These are phyloP conservation scores for Apamea crenata DNA, from an alignment of 2,888 invertebrate species.

Conservation along the genomic window DNA sequence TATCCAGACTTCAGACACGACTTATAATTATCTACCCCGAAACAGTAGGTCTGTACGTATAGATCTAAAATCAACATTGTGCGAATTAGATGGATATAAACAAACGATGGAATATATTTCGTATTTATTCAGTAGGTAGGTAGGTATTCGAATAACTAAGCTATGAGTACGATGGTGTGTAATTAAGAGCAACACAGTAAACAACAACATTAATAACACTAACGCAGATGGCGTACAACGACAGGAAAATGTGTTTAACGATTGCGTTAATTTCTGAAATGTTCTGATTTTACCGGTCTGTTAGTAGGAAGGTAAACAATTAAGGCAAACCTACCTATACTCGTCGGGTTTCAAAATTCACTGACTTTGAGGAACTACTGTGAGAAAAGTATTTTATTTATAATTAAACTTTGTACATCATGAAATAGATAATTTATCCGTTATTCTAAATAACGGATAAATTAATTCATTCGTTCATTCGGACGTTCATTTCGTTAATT, in stretches of 20 bases:
- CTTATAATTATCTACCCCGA: background rate
- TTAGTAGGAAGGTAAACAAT: background rate
- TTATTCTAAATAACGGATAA: no score
- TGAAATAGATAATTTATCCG: no score
- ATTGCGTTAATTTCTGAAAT: background rate
- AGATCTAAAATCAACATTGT: background rate
- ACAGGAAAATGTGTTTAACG: background rate
- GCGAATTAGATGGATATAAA: background rate
- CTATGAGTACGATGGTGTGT: background rate
- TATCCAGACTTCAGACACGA: background rate
- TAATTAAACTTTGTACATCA: no score
- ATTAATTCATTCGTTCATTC: no score
- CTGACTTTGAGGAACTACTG: no score
- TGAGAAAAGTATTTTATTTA: no score
- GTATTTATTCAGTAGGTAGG: background rate
- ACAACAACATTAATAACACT: conserved; percentile 9
- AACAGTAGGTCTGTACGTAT: background rate
- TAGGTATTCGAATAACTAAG: background rate
- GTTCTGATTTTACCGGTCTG: background rate
- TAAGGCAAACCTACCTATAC: no score
- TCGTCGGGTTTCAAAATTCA: no score
- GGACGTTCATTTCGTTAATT: no score
- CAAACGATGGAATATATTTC: conserved; percentile 1
- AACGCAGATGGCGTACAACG: background rate
- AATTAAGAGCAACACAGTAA: background rate